Percentiles rank a stretch among this genome's conserved stretches.
These are phyloP conservation scores for Delphinapterus leucas DNA, from an alignment of 2,113 vertebrate species.

Conservation along the genomic window DNA sequence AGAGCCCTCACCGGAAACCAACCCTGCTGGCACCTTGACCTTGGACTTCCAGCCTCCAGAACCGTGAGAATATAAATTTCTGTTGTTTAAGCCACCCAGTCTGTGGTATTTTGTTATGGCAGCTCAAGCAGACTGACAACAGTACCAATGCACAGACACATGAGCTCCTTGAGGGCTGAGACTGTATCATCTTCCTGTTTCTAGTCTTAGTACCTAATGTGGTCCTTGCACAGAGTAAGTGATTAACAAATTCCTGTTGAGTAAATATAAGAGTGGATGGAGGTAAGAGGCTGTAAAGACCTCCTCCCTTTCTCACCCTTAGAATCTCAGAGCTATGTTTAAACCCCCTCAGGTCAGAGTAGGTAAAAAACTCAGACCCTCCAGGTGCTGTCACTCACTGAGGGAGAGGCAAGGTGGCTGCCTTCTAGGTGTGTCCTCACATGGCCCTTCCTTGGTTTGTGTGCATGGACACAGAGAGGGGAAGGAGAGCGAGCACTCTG, in stretches of 20 bases:
- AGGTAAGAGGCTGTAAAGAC: background rate
- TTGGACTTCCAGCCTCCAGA: background rate
- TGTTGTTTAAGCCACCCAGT: background rate
- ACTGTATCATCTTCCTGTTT: background rate
- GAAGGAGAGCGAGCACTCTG: background rate
- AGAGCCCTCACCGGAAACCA: background rate
- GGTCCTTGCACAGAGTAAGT: background rate
- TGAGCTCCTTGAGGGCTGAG: background rate
- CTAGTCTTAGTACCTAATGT: background rate
- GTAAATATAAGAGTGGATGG: background rate
- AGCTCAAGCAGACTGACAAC: background rate
- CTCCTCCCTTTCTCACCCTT: background rate
- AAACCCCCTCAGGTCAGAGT: background rate
- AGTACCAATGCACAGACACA: background rate
- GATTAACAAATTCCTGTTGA: background rate
- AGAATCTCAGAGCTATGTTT: background rate
- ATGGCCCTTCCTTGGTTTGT: background rate
- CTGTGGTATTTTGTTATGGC: background rate
- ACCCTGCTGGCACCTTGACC: background rate
- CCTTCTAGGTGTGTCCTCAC: background rate
- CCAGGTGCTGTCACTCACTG: background rate
- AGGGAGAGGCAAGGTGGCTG: fast-evolving
- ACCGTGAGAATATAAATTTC: background rate
- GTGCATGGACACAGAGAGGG: background rate
- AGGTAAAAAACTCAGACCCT: background rate